phyloP scores from a whole-genome alignment of 2,113 vertebrate genomes.

The Corapipo altera region DNA sequence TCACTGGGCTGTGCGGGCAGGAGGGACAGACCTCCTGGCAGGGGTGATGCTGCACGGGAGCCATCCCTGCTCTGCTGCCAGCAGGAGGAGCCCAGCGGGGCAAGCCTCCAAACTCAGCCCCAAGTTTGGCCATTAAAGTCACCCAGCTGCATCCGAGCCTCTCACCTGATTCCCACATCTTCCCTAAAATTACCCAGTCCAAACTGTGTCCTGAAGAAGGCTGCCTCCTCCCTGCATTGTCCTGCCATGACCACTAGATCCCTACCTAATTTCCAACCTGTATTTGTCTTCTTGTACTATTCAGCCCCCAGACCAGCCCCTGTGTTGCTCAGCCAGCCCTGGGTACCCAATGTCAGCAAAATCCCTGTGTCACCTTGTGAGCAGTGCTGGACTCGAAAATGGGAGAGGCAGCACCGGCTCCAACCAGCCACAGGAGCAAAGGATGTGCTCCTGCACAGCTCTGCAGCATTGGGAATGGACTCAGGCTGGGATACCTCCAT shows the following conservation, averaged over 20 bases:
- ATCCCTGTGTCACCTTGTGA: background rate
- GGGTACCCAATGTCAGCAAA: rapidly evolving
- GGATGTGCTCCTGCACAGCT: background rate
- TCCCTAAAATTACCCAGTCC: background rate
- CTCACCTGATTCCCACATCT: rapidly evolving
- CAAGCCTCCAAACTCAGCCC: background rate
- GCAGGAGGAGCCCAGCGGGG: background rate
- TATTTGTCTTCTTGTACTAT: background rate
- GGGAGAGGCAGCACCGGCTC: rapidly evolving
- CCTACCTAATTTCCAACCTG: background rate
- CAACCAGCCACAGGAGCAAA: background rate
- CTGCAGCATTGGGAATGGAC: background rate
- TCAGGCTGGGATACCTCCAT: background rate
- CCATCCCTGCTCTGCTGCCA: background rate
- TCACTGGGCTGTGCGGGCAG: rapidly evolving
- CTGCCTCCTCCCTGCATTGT: background rate
- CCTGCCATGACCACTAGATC: background rate
- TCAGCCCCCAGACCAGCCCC: background rate
- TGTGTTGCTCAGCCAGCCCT: background rate
- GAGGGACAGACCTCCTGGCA: background rate
- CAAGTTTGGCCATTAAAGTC: background rate
- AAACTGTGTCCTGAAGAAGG: background rate
- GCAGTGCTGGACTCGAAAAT: background rate
- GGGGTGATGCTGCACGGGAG: rapidly evolving
- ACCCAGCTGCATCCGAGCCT: background rate